phyloP scores from a whole-genome alignment of 2,797 vertebrate species.

The Lagorchestes hirsutus region DNA sequence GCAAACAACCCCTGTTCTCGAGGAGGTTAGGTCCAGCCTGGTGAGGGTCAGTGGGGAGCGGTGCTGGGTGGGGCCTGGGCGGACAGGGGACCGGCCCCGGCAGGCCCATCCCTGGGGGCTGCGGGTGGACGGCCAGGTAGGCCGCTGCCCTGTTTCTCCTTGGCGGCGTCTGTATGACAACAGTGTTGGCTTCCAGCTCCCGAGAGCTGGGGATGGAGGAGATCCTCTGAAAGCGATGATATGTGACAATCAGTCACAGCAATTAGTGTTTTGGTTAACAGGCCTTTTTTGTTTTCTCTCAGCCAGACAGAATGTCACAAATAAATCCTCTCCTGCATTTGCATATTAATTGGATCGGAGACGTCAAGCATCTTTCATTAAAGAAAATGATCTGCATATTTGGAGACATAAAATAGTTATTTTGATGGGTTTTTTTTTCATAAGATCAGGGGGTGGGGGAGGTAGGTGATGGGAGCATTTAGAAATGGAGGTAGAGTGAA shows the following conservation, averaged over 20 bases:
- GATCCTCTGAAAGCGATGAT: conserved; percentile 99
- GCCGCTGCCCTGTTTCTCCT: conserved; percentile 88
- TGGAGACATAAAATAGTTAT: conserved; percentile 99
- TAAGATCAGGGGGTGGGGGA: conserved; percentile 91
- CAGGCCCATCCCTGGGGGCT: not conserved
- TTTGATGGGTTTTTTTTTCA: conserved; percentile 94
- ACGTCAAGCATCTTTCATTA: conserved; percentile 99
- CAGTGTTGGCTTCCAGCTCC: conserved; percentile 87
- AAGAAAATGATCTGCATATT: conserved; percentile 99
- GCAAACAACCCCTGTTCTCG: not conserved
- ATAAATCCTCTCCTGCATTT: conserved; percentile 99
- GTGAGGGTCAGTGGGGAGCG: not conserved
- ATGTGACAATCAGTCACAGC: conserved; percentile 99
- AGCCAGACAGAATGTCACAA: conserved; percentile 99
- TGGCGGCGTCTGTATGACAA: conserved; percentile 84
- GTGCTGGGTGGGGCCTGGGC: not conserved
- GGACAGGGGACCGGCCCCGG: not conserved
- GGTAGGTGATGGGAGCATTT: conserved; percentile 97
- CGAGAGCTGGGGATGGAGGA: conserved; percentile 94
- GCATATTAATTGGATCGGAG: conserved; percentile 99
- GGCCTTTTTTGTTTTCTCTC: conserved; percentile 99
- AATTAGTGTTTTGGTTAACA: conserved; percentile 99
- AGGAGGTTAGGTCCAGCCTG: not conserved
- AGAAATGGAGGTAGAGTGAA: conserved; percentile 93
- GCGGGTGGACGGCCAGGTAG: conserved; percentile 78